Base-by-base conservation (phyloP, 2,113 vertebrate genomes). In the Chionis minor region DNA sequence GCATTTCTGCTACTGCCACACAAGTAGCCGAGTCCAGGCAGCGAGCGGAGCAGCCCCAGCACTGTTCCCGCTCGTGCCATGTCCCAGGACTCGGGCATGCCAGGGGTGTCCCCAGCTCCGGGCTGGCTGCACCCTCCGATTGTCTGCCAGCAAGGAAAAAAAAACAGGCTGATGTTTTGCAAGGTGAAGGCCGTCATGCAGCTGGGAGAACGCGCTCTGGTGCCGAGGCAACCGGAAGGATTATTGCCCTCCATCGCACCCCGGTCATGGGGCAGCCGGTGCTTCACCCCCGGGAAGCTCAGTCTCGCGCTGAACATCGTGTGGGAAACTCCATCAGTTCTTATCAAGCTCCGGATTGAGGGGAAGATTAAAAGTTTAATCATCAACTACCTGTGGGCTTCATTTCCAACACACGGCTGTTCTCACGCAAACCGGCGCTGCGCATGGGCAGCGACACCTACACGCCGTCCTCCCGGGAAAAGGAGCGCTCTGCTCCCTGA, bases 231-330 rank as follows among this genome's bases (percentile, higher is more conserved):
- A 17, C 10, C 1, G 10, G 38, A 9, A 73, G 44, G 66, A 62
- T 26, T 7, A 21, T 0, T 52, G 72, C 42, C 20, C 65, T 33
- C 40, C 38, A 8, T 3, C 0, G 0, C 24, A 8, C 6, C n/a
- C 45, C 1, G 2, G n/a, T 1, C 66, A 23, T 16, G 4, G 2
- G 38, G 52, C 44, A 59, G 56, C 56, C 1, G 33, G 59, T n/a
- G 61, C 14, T 47, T 12, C 49, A 14, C 20, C 12, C 18, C 35
- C 3, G 10, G 4, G 30, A 44, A 52, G 16, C 22, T 15, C 44
- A 13, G 44, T 44, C 44, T 44, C 44, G 14, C 4, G 14, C 44
- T 44, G 44, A 44, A 14, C 44, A 44, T 44, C 18, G 1, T 63
- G 17, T 4, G 11, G 80, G 74, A 38, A 77, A 58, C 73, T 26